Base-by-base conservation (phyloP, 1,140 invertebrate genomes). In the Stegodyphus mimosarum region DNA sequence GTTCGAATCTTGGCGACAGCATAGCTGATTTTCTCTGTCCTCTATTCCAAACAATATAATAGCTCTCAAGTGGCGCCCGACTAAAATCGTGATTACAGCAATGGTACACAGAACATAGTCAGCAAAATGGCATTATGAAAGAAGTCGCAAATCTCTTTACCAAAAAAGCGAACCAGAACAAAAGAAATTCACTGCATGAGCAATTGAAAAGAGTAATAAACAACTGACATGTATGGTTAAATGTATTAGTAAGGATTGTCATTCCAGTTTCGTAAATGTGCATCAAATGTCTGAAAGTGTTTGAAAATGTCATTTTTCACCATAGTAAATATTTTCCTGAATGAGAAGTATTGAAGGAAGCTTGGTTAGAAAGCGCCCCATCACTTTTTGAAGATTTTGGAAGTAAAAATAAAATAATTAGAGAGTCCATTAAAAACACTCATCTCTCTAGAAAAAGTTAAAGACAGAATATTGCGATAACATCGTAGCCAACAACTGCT, bases 91-190 rank as follows among this genome's bases (percentile, higher is more conserved):
- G 33, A 33, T 3, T 33, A 33, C n/a, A 66, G 6, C 10, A n/a
- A 17, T 33, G 69, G 11, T 67, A 1, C 6, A 6, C 48, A 70
- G 33, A 70, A 70, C 69, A 70, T 49, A 7, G 48, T 70, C 7
- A 52, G 69, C 48, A 70, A 70, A 70, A 70, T 6, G 69, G 69
- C 69, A 70, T 70, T 70, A n/a, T 70, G 69, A 70, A 70, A 70
- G 17, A 70, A 70, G 48, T 70, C 17, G 48, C 15, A 70, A 70
- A 70, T 48, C 15, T 15, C 17, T 18, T 18, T 18, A 7, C 15
- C 1, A 33, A 33, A 33, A 33, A 33, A 33, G 3, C n/a, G n/a
- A n/a, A n/a, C n/a, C n/a, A n/a, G 64, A 66, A 17, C 64, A 66
- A 66, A 66, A 66, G 4, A 6, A 66, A 66, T 66, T 66, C 3